Conservation (phyloP, 2,113 vertebrate species). For the Pseudopodoces humilis region DNA sequence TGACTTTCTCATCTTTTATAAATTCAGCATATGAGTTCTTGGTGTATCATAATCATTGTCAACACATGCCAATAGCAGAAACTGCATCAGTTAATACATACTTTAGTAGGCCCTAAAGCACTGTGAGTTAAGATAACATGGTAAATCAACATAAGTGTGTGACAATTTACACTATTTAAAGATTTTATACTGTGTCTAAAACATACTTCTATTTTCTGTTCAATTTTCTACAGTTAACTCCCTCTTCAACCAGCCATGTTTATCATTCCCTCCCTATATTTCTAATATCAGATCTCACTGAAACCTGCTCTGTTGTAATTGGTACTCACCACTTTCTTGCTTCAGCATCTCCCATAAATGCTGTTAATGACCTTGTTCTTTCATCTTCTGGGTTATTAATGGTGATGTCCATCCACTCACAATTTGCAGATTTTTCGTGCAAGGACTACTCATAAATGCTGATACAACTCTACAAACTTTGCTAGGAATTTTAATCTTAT, state of each 20-base stretch:
- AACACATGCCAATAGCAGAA: neutral
- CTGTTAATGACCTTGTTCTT: neutral
- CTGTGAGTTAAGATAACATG: neutral
- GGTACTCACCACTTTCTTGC: neutral
- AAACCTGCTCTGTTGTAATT: neutral
- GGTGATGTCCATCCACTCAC: neutral
- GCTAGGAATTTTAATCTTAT: neutral
- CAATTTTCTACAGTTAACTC: conserved; percentile 7
- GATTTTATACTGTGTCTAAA: neutral
- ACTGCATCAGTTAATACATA: neutral
- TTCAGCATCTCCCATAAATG: neutral
- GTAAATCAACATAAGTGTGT: neutral
- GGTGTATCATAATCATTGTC: neutral
- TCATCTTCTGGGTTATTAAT: neutral
- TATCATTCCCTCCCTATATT: neutral
- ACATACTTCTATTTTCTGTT: neutral
- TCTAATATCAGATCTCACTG: neutral
- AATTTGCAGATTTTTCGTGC: neutral
- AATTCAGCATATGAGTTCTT: neutral
- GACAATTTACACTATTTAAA: neutral
- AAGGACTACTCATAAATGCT: neutral
- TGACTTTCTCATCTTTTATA: neutral
- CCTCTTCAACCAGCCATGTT: neutral
- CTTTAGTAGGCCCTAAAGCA: neutral
- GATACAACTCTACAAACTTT: neutral